phyloP scores from a whole-genome alignment of 1,140 invertebrate species.

The Diabrotica undecimpunctata region DNA sequence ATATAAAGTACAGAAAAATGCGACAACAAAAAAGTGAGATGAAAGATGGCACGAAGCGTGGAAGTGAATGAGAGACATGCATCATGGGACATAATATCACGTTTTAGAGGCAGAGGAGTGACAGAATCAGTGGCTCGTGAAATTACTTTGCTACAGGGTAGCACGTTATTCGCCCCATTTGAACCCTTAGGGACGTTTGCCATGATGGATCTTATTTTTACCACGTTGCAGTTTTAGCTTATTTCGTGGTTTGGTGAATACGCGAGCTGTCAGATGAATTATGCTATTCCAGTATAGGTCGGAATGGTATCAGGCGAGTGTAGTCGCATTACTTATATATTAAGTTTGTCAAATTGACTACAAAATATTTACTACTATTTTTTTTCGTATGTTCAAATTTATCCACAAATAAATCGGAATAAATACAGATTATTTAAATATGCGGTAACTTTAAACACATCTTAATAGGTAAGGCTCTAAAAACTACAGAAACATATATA shows the following conservation, averaged over 20 bases:
- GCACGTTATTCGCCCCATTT: conserved; percentile 4
- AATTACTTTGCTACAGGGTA: conserved; percentile 28
- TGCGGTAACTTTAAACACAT: no score
- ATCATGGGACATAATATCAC: conserved; percentile 25
- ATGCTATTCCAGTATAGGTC: not conserved
- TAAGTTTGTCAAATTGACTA: no score
- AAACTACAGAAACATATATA: no score
- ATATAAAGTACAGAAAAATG: no score
- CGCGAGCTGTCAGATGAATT: not conserved
- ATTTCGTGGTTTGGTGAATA: conserved; percentile 10
- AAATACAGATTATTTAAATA: no score
- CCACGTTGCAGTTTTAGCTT: conserved; percentile 20
- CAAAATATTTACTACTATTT: no score
- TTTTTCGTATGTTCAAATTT: no score
- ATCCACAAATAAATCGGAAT: no score
- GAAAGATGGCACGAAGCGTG: not conserved
- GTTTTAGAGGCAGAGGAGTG: conserved; percentile 14
- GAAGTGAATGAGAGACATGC: conserved; percentile 11
- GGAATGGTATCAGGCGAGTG: no score
- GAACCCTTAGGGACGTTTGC: conserved; percentile 5
- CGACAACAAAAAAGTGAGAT: not conserved
- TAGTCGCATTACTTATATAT: no score
- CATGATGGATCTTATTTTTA: conserved; percentile 21
- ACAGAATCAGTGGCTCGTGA: conserved; percentile 29
- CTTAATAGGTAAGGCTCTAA: no score